Evolutionary conservation across 2,113 vertebrate species (phyloP).

Genomic region (Thunnus maccoyii): DNA sequence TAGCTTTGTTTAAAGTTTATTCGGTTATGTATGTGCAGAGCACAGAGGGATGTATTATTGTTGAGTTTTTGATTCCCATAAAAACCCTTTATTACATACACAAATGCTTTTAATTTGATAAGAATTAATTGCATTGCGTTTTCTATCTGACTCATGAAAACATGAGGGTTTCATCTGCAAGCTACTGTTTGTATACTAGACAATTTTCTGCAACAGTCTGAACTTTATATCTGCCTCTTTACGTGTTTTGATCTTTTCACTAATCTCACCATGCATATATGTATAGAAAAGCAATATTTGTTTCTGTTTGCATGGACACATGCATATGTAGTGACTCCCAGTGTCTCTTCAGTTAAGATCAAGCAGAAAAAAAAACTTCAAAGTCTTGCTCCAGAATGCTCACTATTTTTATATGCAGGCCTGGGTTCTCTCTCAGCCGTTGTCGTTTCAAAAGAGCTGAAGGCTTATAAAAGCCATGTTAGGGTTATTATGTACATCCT

Average conservation of each 20-base stretch:
- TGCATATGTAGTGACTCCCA: neutral
- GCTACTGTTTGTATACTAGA: neutral
- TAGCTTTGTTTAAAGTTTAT: neutral
- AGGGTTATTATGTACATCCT: constrained; percentile 76
- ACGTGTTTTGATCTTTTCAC: neutral
- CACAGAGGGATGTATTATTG: neutral
- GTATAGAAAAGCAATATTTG: neutral
- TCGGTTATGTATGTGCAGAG: constrained; percentile 7
- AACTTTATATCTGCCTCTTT: neutral
- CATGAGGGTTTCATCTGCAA: neutral
- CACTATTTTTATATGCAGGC: constrained; percentile 78
- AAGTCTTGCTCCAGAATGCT: constrained; percentile 69
- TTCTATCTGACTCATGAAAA: neutral
- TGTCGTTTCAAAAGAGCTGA: constrained; percentile 70
- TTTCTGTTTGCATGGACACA: neutral
- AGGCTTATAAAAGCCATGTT: constrained; percentile 81
- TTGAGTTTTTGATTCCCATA: neutral
- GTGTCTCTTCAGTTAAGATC: constrained; percentile 62
- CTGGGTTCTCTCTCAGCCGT: constrained; percentile 71
- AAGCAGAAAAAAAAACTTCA: constrained; percentile 71
- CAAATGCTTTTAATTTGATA: neutral
- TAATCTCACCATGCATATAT: neutral
- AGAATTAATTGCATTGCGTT: neutral
- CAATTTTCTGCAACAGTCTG: neutral
- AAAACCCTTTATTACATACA: neutral